Conservation (phyloP, 2,113 vertebrate species). For the Anhinga anhinga region DNA sequence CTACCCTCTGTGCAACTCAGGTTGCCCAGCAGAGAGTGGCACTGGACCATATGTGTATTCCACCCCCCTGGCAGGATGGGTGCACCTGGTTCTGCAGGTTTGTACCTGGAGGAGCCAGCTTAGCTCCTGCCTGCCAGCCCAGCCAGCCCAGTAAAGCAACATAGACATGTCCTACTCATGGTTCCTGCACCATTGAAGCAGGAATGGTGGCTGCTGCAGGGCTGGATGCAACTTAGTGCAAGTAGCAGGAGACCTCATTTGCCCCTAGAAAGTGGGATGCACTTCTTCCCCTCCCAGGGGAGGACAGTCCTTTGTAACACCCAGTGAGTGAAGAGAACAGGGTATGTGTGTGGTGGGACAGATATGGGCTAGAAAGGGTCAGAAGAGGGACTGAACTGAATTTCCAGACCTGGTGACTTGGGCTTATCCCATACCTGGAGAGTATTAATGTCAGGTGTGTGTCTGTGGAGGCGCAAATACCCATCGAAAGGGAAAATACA, state of each 20-base stretch:
- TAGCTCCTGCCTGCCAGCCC: neutral
- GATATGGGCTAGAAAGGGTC: neutral
- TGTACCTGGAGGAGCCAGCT: neutral
- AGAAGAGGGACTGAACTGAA: neutral
- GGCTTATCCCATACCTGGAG: neutral
- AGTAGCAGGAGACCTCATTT: neutral
- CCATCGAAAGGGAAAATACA: neutral
- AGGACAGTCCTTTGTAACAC: neutral
- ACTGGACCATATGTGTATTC: neutral
- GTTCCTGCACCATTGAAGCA: neutral
- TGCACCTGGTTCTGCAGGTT: neutral
- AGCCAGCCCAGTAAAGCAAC: neutral
- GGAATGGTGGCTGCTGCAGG: neutral
- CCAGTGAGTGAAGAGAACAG: neutral
- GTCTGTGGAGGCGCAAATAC: neutral
- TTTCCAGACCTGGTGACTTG: neutral
- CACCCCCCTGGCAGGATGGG: neutral
- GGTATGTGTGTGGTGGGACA: neutral
- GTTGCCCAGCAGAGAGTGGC: neutral
- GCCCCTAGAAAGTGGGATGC: neutral
- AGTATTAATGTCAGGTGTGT: neutral
- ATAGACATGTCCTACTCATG: fast-evolving
- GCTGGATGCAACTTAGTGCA: neutral
- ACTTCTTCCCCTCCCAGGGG: neutral
- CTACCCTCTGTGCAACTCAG: neutral